A percentile compares a stretch with the other conserved stretches of the same genome.
These are phyloP conservation scores for Halcyon smyrnensis DNA, from an alignment of 2,797 vertebrate genomes.

Conservation along the genomic window DNA sequence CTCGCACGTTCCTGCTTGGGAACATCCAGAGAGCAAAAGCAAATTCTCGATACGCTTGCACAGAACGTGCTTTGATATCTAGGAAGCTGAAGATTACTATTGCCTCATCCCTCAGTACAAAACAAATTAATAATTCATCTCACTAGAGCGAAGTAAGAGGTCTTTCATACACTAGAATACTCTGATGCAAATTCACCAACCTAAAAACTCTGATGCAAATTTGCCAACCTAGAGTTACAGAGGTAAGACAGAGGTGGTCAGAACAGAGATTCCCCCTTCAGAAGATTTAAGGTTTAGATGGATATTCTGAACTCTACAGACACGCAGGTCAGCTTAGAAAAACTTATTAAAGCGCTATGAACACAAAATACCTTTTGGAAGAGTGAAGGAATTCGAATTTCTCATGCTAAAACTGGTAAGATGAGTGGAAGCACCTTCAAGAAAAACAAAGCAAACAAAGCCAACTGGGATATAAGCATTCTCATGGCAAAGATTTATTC, in stretches of 20 bases:
- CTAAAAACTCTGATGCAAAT: not conserved
- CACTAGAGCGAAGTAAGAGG: not conserved
- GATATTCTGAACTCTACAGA: not conserved
- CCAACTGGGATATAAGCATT: not conserved
- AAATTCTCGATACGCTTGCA: not conserved
- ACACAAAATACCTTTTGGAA: not conserved
- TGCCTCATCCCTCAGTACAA: not conserved
- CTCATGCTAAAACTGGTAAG: not conserved
- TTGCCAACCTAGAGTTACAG: not conserved
- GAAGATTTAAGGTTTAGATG: not conserved
- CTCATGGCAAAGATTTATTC: not conserved
- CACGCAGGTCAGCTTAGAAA: not conserved
- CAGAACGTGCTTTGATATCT: not conserved
- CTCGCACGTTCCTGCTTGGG: not conserved
- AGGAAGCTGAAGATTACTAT: not conserved
- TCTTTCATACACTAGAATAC: not conserved
- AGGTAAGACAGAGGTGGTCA: not conserved
- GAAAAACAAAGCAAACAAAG: not conserved
- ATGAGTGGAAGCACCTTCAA: not conserved
- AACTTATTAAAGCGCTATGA: not conserved
- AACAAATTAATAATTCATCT: constrained; percentile 42
- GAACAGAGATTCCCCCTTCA: not conserved
- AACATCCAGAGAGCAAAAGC: not conserved
- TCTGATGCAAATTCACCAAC: not conserved
- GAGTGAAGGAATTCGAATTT: not conserved